Evolutionary conservation across 2,113 vertebrate species (phyloP).

Genomic region (Hydrolagus affinis): DNA sequence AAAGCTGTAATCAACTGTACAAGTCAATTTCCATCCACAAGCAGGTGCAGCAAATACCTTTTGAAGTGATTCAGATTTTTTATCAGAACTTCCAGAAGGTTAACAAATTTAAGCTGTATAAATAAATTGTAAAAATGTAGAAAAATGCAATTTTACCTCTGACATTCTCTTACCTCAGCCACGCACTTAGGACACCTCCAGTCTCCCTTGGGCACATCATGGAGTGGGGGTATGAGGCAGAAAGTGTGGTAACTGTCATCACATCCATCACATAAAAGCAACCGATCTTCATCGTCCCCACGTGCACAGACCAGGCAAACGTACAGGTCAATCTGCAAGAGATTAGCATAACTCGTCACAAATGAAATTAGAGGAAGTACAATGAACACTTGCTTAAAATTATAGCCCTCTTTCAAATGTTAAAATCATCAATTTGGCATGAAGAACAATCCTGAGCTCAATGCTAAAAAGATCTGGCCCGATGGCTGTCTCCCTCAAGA

Average conservation of each 20-base stretch:
- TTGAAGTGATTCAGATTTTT: background rate
- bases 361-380: too few relatives aligned
- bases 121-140: too few relatives aligned
- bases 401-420: too few relatives aligned
- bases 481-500: too few relatives aligned
- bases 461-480: too few relatives aligned
- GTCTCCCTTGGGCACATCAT: slow-evolving; percentile 92
- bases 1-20: background rate
- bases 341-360: too few relatives aligned
- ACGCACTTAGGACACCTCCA: slow-evolving; percentile 96
- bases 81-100: background rate
- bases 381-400: too few relatives aligned
- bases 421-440: too few relatives aligned
- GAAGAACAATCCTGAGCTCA: too few relatives aligned
- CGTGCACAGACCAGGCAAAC: slow-evolving; percentile 90
- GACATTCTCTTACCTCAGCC: slow-evolving; percentile 69
- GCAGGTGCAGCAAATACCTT: too few relatives aligned
- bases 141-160: too few relatives aligned
- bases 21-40: background rate
- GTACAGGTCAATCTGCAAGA: slow-evolving; percentile 81
- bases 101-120: too few relatives aligned
- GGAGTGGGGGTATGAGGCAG: slow-evolving; percentile 87
- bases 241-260: slow-evolving; percentile 98
- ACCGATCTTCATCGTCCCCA: slow-evolving; percentile 86
- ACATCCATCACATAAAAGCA: slow-evolving; percentile 90